A percentile compares a stretch with the other conserved stretches of the same genome.
These are phyloP conservation scores for Phyllopteryx taeniolatus DNA, from an alignment of 2,113 vertebrate genomes.

Conservation along the genomic window DNA sequence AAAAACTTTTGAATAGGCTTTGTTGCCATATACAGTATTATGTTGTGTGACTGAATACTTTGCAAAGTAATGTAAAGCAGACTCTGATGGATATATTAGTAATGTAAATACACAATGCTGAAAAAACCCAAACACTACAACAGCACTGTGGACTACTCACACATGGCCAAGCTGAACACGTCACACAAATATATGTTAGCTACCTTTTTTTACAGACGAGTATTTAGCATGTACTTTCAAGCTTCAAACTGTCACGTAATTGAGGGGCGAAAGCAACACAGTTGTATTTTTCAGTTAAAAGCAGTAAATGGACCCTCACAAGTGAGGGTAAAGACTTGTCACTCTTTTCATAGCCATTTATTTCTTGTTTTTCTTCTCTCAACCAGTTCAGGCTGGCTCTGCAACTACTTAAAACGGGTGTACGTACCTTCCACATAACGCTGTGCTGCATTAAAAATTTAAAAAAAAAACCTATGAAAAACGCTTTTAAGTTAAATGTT, in stretches of 20 bases:
- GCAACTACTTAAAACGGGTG: constrained; percentile 16
- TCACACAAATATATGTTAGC: background rate
- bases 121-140: background rate
- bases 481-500: constrained; percentile 2
- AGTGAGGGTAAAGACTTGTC: too few relatives aligned
- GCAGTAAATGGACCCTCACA: too few relatives aligned
- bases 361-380: background rate
- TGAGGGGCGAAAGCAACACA: too few relatives aligned
- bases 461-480: constrained; percentile 1
- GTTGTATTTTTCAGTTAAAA: too few relatives aligned
- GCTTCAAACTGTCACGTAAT: background rate
- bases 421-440: constrained; percentile 14
- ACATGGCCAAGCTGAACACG: background rate
- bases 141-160: background rate
- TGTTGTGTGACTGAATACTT: background rate
- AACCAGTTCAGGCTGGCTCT: constrained; percentile 38
- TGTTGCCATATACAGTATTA: background rate
- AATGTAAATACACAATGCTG: too few relatives aligned
- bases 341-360: background rate
- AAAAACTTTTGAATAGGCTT: background rate
- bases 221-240: background rate
- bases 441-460: constrained; percentile 10
- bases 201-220: background rate
- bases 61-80: too few relatives aligned
- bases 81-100: too few relatives aligned